Evolutionary conservation across 1,140 invertebrate species (phyloP).

Genomic region (Nebria ingens): DNA sequence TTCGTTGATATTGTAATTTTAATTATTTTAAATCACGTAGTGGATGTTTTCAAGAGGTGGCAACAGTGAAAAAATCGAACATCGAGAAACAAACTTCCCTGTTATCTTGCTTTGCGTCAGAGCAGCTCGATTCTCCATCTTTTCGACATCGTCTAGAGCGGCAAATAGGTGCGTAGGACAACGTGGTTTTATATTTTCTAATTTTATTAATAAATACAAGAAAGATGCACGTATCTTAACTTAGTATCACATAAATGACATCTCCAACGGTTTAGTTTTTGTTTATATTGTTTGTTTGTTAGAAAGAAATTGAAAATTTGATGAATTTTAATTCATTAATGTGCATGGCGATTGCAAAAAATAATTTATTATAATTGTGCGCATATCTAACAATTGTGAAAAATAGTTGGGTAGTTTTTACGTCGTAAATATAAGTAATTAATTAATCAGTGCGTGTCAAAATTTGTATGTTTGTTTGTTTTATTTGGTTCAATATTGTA

Average conservation of each 20-base stretch:
- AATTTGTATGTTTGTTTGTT: no score
- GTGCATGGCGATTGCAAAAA: neutral
- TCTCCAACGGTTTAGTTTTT: no score
- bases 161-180: constrained; percentile 10
- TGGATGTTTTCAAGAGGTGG: neutral
- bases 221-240: no score
- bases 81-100: neutral
- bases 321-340: no score
- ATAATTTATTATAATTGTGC: neutral
- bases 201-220: no score
- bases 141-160: constrained; percentile 9
- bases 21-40: no score
- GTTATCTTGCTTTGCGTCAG: constrained; percentile 2
- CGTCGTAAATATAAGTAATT: neutral
- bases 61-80: neutral
- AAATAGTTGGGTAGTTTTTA: neutral
- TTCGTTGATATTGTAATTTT: no score
- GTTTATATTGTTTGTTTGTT: no score
- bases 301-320: no score
- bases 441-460: no score
- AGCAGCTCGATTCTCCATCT: constrained; percentile 7
- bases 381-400: neutral
- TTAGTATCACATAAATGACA: no score
- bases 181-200: neutral
- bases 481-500: neutral